These are phyloP conservation scores for Orcinus orca DNA, from an alignment of 2,113 vertebrate genomes.

Conservation along the genomic window DNA sequence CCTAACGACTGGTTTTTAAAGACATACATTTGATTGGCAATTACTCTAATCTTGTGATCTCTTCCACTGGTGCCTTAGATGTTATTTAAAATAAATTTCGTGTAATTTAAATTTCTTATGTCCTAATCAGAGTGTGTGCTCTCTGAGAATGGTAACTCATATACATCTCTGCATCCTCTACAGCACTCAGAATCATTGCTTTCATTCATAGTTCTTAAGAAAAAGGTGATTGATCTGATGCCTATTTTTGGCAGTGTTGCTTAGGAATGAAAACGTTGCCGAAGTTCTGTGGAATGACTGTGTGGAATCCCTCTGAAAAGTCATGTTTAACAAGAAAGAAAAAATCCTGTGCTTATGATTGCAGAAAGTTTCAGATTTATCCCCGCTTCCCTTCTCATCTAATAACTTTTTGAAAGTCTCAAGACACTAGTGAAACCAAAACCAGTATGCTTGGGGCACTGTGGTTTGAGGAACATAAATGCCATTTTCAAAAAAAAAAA, in stretches of 20 bases:
- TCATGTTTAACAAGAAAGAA: background rate
- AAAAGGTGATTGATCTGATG: background rate
- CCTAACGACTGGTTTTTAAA: constrained; percentile 9
- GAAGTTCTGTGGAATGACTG: background rate
- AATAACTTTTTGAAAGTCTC: background rate
- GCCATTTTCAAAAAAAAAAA: background rate
- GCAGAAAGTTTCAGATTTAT: background rate
- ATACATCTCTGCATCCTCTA: background rate
- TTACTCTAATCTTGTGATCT: background rate
- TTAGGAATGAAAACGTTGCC: background rate
- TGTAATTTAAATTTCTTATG: background rate
- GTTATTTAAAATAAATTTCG: background rate
- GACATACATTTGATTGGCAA: background rate
- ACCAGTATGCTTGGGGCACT: background rate
- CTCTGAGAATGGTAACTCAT: background rate
- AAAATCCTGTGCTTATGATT: background rate
- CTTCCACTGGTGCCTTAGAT: background rate
- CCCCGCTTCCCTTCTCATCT: background rate
- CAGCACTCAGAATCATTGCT: background rate
- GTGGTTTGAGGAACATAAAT: background rate
- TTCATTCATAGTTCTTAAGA: background rate
- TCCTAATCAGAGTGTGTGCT: background rate
- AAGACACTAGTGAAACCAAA: background rate
- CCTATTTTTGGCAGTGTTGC: background rate
- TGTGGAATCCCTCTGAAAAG: background rate